phyloP scores from a whole-genome alignment of 2,888 invertebrate species.

The Bursaphelenchus okinawaensis region DNA sequence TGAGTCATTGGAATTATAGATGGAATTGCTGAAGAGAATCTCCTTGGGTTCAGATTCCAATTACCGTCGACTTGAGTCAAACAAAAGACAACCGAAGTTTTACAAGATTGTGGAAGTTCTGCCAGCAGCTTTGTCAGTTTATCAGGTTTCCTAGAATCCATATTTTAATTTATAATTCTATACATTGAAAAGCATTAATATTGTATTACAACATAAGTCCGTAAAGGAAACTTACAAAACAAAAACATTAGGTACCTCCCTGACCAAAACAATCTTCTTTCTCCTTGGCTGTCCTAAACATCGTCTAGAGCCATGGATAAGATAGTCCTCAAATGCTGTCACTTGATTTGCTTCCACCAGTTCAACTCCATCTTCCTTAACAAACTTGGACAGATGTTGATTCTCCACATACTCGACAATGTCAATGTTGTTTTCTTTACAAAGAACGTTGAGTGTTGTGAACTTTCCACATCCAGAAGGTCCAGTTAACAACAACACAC shows the following conservation, averaged over 20 bases:
- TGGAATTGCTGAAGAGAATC: background rate
- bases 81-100: background rate
- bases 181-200: no score
- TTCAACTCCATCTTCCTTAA: background rate
- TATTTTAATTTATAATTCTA: background rate
- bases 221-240: no score
- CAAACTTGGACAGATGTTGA: background rate
- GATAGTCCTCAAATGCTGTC: background rate
- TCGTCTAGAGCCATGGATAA: background rate
- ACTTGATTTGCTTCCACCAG: background rate
- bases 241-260: background rate
- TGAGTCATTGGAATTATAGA: background rate
- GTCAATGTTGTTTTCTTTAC: background rate
- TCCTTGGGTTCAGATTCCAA: background rate
- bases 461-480: background rate
- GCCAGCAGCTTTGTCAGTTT: background rate
- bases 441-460: background rate
- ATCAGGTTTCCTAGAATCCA: background rate
- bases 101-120: background rate
- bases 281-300: background rate
- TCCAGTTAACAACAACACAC: background rate
- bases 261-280: background rate
- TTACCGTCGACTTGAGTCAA: background rate
- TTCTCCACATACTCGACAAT: background rate
- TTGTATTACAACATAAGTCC: no score